phyloP scores from a whole-genome alignment of 2,888 invertebrate genomes.

The Poecilobothrus nobilitatus region DNA sequence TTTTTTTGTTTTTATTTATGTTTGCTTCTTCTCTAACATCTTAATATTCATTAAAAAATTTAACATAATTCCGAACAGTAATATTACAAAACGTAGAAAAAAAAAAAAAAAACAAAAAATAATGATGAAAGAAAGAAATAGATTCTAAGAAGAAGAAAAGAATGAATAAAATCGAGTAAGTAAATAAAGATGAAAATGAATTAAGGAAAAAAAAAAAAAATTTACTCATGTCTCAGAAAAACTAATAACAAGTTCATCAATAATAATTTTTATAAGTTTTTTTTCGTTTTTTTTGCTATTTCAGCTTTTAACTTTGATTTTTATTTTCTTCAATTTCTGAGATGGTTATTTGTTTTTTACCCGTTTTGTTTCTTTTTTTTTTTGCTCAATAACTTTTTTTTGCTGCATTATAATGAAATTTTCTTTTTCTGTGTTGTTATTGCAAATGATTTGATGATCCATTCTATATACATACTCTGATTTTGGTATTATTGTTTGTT shows the following conservation, averaged over 20 bases:
- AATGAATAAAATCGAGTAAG: neutral
- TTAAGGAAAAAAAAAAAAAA: neutral
- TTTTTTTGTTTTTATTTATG: too few species aligned
- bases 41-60: conserved; percentile 1
- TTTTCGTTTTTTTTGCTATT: neutral
- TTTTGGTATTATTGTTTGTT: too few species aligned
- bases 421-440: neutral
- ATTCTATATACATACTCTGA: too few species aligned
- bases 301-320: neutral
- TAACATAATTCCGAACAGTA: neutral
- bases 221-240: neutral
- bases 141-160: too few species aligned
- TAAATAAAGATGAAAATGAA: neutral
- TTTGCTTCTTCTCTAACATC: neutral
- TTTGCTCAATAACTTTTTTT: too few species aligned
- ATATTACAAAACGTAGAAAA: neutral
- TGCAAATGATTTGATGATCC: too few species aligned
- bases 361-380: too few species aligned
- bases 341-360: too few species aligned
- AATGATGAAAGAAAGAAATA: too few species aligned
- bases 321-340: too few species aligned
- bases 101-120: too few species aligned
- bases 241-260: neutral
- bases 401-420: too few species aligned
- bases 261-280: neutral